A percentile compares a stretch with the other conserved stretches of the same genome.
Conservation (phyloP, 37 sponge, comb jelly and placozoan species). For the Dysidea cf. avara region DNA sequence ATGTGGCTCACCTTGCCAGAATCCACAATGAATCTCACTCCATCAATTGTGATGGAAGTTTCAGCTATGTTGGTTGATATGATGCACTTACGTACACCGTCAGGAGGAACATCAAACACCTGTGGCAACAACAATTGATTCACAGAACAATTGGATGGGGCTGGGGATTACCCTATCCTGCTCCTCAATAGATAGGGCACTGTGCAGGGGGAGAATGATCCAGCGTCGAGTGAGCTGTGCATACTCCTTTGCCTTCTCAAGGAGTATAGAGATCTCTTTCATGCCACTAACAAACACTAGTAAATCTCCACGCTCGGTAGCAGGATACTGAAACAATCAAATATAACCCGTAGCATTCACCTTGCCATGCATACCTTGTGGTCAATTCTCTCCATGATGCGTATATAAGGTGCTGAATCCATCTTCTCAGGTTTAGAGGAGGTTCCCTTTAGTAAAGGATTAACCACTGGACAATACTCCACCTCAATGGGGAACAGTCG, state of each 20-base stretch:
- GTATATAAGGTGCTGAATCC: conserved; percentile 77
- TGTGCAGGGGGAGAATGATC: conserved; percentile 87
- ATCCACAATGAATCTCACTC: conserved; percentile 77
- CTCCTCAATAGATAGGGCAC: conserved; percentile 91
- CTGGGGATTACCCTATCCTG: conserved; percentile 82
- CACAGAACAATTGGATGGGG: no score
- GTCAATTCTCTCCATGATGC: conserved; percentile 85
- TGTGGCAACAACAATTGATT: no score
- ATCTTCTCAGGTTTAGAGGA: conserved; percentile 37
- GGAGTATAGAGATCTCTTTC: conserved; percentile 78
- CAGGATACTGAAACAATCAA: conserved; percentile 56
- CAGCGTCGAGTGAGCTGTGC: conserved; percentile 71
- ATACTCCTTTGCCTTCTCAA: conserved; percentile 79
- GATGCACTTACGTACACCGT: conserved; percentile 91
- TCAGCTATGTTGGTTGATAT: conserved; percentile 97
- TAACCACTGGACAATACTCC: conserved; percentile 63
- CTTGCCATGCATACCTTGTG: conserved; percentile 43
- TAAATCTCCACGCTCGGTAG: conserved; percentile 85
- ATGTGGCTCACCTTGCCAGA: conserved; percentile 75
- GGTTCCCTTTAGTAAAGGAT: neutral
- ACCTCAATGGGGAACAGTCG: conserved; percentile 82
- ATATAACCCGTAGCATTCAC: neutral
- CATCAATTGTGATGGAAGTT: conserved; percentile 96
- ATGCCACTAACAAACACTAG: conserved; percentile 91
- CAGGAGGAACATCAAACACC: conserved; percentile 91